These are phyloP conservation scores for Sialis lutaria DNA, from an alignment of 2,888 invertebrate species.

Conservation along the genomic window DNA sequence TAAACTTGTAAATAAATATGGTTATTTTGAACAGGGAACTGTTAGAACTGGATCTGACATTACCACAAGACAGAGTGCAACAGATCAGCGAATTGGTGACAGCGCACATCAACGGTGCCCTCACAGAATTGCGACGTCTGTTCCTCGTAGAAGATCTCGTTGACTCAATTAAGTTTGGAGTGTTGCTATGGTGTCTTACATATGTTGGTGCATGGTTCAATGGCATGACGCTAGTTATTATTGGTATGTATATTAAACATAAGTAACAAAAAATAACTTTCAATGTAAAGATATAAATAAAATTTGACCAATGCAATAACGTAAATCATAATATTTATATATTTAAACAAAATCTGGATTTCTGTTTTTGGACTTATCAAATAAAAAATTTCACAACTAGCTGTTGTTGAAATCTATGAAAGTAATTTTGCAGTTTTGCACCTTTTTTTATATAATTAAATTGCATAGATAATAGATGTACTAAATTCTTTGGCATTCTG, in stretches of 20 bases:
- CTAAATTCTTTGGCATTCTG: no score
- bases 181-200: conserved; percentile 89
- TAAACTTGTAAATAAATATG: not conserved
- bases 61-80: conserved; percentile 85
- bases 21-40: conserved; percentile 39
- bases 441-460: no score
- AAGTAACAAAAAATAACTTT: no score
- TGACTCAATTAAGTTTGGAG: conserved; percentile 89
- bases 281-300: no score
- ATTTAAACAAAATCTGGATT: no score
- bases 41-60: conserved; percentile 71
- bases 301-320: no score
- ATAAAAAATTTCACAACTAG: no score
- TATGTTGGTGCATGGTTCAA: conserved; percentile 98
- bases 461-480: no score
- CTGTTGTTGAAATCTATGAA: no score
- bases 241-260: conserved; percentile 42
- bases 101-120: conserved; percentile 68
- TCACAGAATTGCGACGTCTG: conserved; percentile 72
- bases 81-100: conserved; percentile 73
- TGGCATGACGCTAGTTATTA: conserved; percentile 93
- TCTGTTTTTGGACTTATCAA: no score
- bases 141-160: conserved; percentile 95
- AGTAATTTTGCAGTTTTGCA: no score
- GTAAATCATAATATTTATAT: no score